A percentile compares a stretch with the other conserved stretches of the same genome.
These are phyloP conservation scores for Drosophila heteroneura DNA, from an alignment of 2,888 invertebrate genomes.

Conservation along the genomic window DNA sequence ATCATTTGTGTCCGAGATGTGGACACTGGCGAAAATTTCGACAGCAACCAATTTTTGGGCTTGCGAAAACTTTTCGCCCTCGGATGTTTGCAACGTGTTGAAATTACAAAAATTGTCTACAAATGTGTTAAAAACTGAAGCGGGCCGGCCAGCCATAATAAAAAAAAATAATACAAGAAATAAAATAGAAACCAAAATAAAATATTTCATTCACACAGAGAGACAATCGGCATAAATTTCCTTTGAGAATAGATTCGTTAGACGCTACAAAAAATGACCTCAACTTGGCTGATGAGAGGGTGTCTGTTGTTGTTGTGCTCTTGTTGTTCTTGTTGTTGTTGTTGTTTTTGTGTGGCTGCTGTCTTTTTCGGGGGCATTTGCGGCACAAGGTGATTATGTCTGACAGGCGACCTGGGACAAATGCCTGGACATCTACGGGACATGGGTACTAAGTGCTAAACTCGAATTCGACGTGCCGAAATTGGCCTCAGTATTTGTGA, in stretches of 20 bases:
- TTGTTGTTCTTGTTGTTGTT: conserved; percentile 12
- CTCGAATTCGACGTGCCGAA: conserved; percentile 40
- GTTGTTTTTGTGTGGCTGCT: conserved; percentile 5
- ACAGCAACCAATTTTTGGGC: conserved; percentile 47
- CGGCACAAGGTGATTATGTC: conserved; percentile 76
- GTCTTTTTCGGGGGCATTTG: conserved; percentile 32
- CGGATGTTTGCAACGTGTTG: conserved; percentile 71
- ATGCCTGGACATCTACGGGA: conserved; percentile 64
- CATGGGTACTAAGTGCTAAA: conserved; percentile 64
- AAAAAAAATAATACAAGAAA: conserved; percentile 13
- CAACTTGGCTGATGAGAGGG: conserved; percentile 42
- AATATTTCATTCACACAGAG: conserved; percentile 76
- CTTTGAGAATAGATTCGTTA: conserved; percentile 73
- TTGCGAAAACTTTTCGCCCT: conserved; percentile 66
- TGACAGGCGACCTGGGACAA: conserved; percentile 79
- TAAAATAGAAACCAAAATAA: conserved; percentile 62
- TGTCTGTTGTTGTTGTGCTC: conserved; percentile 26
- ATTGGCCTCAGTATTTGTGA: conserved; percentile 51
- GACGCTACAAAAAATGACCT: conserved; percentile 39
- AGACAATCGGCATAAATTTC: conserved; percentile 77
- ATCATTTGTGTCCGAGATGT: conserved; percentile 77
- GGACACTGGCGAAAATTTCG: conserved; percentile 70
- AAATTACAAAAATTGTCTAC: conserved; percentile 75
- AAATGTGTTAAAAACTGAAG: conserved; percentile 70
- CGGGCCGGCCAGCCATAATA: conserved; percentile 40